Evolutionary conservation across 1,140 invertebrate species (phyloP).

Genomic region (Drosophila bipectinata): DNA sequence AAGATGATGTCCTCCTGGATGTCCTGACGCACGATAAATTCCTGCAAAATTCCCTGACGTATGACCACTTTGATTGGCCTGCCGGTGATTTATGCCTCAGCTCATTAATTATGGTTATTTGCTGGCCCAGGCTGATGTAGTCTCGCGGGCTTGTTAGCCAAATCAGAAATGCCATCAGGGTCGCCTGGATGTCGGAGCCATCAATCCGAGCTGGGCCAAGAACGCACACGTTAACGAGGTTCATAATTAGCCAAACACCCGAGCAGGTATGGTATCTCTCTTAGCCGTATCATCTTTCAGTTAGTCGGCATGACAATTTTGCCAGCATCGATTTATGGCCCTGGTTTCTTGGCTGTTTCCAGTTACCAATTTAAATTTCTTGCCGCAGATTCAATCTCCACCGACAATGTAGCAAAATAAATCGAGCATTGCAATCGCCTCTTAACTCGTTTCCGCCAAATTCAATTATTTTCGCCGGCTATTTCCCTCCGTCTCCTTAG

Average conservation of each 20-base stretch:
- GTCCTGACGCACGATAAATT: conserved; percentile 23
- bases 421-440: conserved; percentile 63
- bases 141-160: conserved; percentile 19
- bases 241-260: conserved; percentile 61
- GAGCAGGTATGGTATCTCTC: conserved; percentile 5
- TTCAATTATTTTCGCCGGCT: conserved; percentile 72
- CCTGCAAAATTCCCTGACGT: conserved; percentile 26
- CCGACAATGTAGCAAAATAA: conserved; percentile 68
- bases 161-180: conserved; percentile 13
- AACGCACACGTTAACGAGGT: conserved; percentile 17
- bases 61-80: conserved; percentile 48
- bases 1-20: background rate
- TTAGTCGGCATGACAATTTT: conserved; percentile 49
- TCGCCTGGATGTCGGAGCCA: conserved; percentile 22
- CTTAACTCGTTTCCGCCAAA: conserved; percentile 68
- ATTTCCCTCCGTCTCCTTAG: conserved; percentile 32
- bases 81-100: conserved; percentile 56
- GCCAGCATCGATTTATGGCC: conserved; percentile 54
- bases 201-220: conserved; percentile 36
- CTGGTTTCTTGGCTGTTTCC: conserved; percentile 1
- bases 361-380: conserved; percentile 9
- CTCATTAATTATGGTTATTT: conserved; percentile 56
- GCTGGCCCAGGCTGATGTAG: conserved; percentile 28
- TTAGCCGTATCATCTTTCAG: background rate
- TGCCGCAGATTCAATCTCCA: background rate